Conservation (phyloP, 1,140 invertebrate species). For the Sarcophaga bullata region DNA sequence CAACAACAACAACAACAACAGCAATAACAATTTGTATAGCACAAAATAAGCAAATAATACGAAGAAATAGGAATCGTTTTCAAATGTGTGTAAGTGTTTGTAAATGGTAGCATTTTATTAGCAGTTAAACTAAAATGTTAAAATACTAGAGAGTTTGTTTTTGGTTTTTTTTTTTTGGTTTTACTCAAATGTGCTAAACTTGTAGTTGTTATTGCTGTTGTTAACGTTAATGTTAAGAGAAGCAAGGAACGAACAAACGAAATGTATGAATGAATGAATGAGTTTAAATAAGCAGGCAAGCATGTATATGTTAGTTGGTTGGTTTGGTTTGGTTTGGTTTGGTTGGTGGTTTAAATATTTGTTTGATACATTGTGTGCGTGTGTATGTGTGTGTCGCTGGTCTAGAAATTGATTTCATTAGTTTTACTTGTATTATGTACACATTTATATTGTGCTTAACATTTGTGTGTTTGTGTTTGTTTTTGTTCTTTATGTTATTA, state of each 20-base stretch:
- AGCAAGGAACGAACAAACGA: too few species aligned
- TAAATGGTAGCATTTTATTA: neutral
- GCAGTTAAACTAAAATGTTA: constrained; percentile 20
- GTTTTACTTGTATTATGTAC: neutral
- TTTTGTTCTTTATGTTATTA: neutral
- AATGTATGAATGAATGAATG: too few species aligned
- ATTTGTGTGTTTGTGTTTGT: constrained; percentile 28
- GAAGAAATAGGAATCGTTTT: too few species aligned
- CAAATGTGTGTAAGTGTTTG: too few species aligned
- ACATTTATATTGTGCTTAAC: neutral
- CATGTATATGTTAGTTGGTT: constrained; percentile 10
- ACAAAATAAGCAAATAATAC: too few species aligned
- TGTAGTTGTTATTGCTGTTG: too few species aligned
- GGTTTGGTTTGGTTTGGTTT: neutral
- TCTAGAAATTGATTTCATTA: constrained; percentile 34
- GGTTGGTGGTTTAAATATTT: neutral
- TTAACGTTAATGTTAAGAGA: too few species aligned
- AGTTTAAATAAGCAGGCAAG: too few species aligned
- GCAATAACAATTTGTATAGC: too few species aligned
- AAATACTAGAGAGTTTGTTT: neutral
- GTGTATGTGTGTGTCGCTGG: constrained; percentile 12
- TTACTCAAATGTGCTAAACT: too few species aligned
- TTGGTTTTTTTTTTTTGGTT: too few species aligned
- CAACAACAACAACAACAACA: too few species aligned
- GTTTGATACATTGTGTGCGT: neutral